Evolutionary conservation across 2,113 vertebrate genomes (phyloP).

Genomic region (Struthio camelus): DNA sequence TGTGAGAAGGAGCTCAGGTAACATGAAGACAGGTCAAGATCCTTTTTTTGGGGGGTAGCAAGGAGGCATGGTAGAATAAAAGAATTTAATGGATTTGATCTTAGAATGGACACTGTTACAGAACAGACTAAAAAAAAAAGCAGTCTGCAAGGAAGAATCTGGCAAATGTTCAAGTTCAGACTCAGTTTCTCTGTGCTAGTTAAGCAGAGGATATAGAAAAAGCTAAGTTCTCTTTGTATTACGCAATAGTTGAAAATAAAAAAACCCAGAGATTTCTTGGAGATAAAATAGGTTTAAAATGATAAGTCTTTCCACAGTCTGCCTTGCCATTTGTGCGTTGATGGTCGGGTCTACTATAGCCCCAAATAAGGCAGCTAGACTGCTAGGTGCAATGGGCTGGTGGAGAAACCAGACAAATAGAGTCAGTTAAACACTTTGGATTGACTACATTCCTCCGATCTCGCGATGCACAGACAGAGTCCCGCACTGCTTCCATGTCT

Average conservation of each 20-base stretch:
- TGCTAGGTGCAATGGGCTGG: background rate
- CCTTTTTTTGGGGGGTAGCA: background rate
- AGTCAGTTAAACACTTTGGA: background rate
- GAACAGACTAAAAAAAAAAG: background rate
- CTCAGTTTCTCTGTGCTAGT: background rate
- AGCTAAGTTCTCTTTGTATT: background rate
- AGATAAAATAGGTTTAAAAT: background rate
- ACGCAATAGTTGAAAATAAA: background rate
- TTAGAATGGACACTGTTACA: background rate
- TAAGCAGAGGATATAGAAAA: background rate
- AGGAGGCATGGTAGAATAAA: background rate
- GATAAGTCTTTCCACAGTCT: background rate
- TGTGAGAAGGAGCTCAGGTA: background rate
- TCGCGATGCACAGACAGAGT: background rate
- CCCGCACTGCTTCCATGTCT: background rate
- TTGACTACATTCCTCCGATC: background rate
- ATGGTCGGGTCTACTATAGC: background rate
- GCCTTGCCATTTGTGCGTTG: background rate
- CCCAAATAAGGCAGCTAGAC: background rate
- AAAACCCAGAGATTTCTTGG: background rate
- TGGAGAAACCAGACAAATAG: background rate
- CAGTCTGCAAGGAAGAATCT: background rate
- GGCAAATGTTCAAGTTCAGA: background rate
- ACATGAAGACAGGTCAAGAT: background rate
- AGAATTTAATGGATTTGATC: background rate